phyloP scores from a whole-genome alignment of 2,797 vertebrate genomes.

The Manis crassicaudata region DNA sequence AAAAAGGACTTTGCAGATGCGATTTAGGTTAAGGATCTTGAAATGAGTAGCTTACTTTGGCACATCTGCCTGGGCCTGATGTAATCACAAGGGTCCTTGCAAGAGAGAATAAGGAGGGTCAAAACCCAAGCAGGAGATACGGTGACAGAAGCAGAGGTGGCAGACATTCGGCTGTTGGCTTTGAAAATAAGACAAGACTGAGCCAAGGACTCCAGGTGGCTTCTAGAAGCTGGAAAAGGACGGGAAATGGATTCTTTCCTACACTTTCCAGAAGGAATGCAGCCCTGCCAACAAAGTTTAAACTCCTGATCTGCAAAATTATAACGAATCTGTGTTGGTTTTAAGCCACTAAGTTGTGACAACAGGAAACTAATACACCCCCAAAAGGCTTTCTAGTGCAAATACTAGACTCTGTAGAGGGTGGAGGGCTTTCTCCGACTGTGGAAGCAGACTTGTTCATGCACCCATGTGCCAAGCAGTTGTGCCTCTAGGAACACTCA shows the following conservation, averaged over 20 bases:
- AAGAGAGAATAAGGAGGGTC: neutral
- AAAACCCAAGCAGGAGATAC: neutral
- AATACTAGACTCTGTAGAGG: neutral
- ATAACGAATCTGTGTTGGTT: neutral
- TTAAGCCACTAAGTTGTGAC: neutral
- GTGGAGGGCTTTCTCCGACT: neutral
- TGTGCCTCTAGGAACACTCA: neutral
- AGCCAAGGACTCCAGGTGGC: neutral
- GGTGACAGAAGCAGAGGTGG: neutral
- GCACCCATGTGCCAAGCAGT: neutral
- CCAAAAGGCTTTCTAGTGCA: neutral
- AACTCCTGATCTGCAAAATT: neutral
- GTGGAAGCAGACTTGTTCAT: neutral
- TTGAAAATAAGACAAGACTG: conserved; percentile 6
- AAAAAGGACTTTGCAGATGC: neutral
- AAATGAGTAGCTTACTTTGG: neutral
- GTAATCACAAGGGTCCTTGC: neutral
- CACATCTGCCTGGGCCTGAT: neutral
- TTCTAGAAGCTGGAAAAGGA: conserved; percentile 8
- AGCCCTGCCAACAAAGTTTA: neutral
- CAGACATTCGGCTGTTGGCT: neutral
- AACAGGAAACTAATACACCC: neutral
- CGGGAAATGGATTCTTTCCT: neutral
- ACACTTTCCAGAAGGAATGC: neutral
- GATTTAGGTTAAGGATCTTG: neutral